A percentile compares a stretch with the other conserved stretches of the same genome.
Evolutionary conservation across 2,797 vertebrate genomes (phyloP).

Genomic region (Takifugu ocellatus): DNA sequence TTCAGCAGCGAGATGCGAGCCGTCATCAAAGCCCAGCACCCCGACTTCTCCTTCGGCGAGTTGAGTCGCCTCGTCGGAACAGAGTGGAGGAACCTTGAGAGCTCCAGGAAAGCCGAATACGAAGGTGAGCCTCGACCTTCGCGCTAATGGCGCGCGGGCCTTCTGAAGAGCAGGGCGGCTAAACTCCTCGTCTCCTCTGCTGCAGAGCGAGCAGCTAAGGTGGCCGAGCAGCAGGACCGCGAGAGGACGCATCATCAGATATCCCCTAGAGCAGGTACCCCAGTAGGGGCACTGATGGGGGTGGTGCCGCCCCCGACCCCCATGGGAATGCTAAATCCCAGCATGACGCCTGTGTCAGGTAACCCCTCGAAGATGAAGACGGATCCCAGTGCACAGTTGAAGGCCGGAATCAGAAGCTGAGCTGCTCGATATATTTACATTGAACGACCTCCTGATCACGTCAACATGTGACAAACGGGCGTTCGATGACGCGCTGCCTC

Average conservation of each 20-base stretch:
- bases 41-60: conserved; percentile 98
- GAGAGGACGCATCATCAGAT: conserved; percentile 90
- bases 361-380: conserved; percentile 80
- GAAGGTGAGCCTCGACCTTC: conserved; percentile 80
- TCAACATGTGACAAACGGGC: conserved; percentile 1
- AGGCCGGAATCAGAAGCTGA: conserved; percentile 73
- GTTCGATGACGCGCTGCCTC: too few species aligned
- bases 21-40: conserved; percentile 97
- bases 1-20: conserved; percentile 99
- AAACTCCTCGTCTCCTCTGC: conserved; percentile 5
- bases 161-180: neutral
- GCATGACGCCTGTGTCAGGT: conserved; percentile 98
- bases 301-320: conserved; percentile 95
- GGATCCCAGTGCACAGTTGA: conserved; percentile 53
- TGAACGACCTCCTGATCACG: conserved; percentile 24
- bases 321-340: conserved; percentile 97
- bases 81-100: conserved; percentile 97
- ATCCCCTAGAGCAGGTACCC: conserved; percentile 97
- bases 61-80: conserved; percentile 97
- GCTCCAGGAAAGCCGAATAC: conserved; percentile 94
- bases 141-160: too few species aligned
- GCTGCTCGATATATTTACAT: conserved; percentile 61
- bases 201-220: conserved; percentile 98
- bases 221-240: conserved; percentile 98
- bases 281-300: conserved; percentile 94